Evolutionary conservation across 2,888 invertebrate genomes (phyloP), one percentile per base, ranked within the genome.

Genomic region (Leptarthrus brevirostris): DNA sequence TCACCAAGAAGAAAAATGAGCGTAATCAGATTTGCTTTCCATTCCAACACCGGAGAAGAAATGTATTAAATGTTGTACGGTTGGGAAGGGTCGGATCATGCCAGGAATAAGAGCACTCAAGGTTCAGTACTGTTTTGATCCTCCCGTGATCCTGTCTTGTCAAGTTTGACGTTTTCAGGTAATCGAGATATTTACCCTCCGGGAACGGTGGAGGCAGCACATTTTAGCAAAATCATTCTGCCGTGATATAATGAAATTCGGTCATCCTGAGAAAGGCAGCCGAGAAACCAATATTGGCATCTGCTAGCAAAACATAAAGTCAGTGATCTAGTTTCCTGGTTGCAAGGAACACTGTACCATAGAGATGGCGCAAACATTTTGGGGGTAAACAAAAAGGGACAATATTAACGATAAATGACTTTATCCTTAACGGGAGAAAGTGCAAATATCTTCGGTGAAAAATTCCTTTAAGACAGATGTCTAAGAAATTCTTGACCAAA

Each of bases 11-110:
- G 61, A 61, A 30, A 40, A 61, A 61, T 24, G 61, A 61, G 3
- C 61, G 36, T 61, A 61, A 61, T 73, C 72, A 73, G 72, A 73
- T 73, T 61, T 73, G 20, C 36, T 73, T 73, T 73, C 61, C 61
- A 49, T 73, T 12, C 61, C 36, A 61, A 73, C 72, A 61, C 72
- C 72, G 44, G 36, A 58, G 30, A 30, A 73, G 49, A 73, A 70
- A 54, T 20, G 53, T 14, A 52, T 36, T 53, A 53, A 52, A 66
- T 26, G 24, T 47, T 34, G 8, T 34, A 34, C 26, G 6, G 5
- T 10, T 10, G 20, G 47, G 10, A 47, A 47, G 49, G 49, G 66
- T 66, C 66, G 30, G 4, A 30, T 30, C 30, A 30, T 30, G 30
- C 1, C 8, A n/a, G 30, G 3, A 49, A 12, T 66, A 34, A 26